Evolutionary conservation across 2,888 invertebrate genomes (phyloP), one percentile per base, ranked within the genome.

Genomic region (Ptychoptera contaminata): DNA sequence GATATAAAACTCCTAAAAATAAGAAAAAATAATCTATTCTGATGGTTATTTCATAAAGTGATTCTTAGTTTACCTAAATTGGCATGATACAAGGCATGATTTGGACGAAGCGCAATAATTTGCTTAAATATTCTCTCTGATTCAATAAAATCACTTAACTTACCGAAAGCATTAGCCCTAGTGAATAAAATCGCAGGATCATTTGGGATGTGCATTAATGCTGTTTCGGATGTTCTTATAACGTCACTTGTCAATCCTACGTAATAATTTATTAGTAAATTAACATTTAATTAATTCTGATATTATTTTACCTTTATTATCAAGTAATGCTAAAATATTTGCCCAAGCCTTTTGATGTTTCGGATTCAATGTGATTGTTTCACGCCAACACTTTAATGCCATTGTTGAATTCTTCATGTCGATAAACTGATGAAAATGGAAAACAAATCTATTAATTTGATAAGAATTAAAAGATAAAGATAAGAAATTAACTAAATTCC

Each of bases 61-160:
- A n/a, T n/a, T n/a, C n/a, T n/a, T n/a, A n/a, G n/a, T n/a, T 65
- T 67, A 86, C 92, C 93, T 53, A 96, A 71, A 70, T 97, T 96
- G 2, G 87, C 79, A 58, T 82, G 82, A 67, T 87, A 91, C 44
- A 85, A 72, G n/a, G 86, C 78, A 61, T 83, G 82, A 10, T 70
- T 68, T 9, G 78, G 75, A 44, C 72, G 77, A 35, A 80, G 61
- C 42, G 72, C 63, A 39, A 94, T 79, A 0, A 93, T 85, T 51
- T 69, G 72, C 44, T 77, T 69, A 59, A 94, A 94, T 57, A 87
- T 75, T 14, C 69, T 60, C 63, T 96, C 93, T 0, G 94, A 88
- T 53, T 82, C 76, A 32, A 72, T 64, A 60, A 82, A 93, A 40
- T 75, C 70, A 38, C 77, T 76, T 46, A 77, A 59, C 70, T 93